Percentiles rank a stretch among this genome's conserved stretches.
These are phyloP conservation scores for Tholera decimalis DNA, from an alignment of 2,888 invertebrate species.

Conservation along the genomic window DNA sequence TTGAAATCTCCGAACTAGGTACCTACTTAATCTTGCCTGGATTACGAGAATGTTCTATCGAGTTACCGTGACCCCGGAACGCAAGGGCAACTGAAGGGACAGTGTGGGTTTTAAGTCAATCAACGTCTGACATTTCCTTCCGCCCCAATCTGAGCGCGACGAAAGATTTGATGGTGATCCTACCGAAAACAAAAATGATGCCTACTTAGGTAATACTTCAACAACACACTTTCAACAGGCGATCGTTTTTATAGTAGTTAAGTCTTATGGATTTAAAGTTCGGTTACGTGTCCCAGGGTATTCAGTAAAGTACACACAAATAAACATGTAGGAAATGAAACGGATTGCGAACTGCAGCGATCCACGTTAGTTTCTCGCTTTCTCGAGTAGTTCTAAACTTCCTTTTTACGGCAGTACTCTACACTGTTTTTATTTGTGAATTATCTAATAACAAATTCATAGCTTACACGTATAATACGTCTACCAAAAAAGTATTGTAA, in stretches of 20 bases:
- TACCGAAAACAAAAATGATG: too few species aligned
- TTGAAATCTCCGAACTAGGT: slow-evolving; percentile 9
- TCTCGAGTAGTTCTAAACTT: slow-evolving; percentile 23
- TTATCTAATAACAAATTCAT: too few species aligned
- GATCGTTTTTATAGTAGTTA: slow-evolving; percentile 16
- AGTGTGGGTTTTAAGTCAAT: too few species aligned
- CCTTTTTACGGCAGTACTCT: slow-evolving; percentile 18
- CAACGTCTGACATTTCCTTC: too few species aligned
- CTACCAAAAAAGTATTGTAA: too few species aligned
- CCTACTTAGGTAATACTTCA: neutral
- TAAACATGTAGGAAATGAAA: slow-evolving; percentile 11
- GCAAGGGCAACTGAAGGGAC: too few species aligned
- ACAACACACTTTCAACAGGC: neutral
- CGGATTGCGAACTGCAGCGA: slow-evolving; percentile 16
- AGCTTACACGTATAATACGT: too few species aligned
- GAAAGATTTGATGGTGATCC: too few species aligned
- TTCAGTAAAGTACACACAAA: slow-evolving; percentile 10
- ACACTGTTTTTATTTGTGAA: neutral
- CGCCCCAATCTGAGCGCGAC: too few species aligned
- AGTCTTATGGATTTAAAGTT: slow-evolving; percentile 27
- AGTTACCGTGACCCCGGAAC: too few species aligned
- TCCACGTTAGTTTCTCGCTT: slow-evolving; percentile 30
- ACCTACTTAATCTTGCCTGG: too few species aligned
- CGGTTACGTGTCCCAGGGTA: neutral
- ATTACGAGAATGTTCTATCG: too few species aligned